Conservation (phyloP, 2,113 vertebrate species). For the Tauraco erythrolophus region DNA sequence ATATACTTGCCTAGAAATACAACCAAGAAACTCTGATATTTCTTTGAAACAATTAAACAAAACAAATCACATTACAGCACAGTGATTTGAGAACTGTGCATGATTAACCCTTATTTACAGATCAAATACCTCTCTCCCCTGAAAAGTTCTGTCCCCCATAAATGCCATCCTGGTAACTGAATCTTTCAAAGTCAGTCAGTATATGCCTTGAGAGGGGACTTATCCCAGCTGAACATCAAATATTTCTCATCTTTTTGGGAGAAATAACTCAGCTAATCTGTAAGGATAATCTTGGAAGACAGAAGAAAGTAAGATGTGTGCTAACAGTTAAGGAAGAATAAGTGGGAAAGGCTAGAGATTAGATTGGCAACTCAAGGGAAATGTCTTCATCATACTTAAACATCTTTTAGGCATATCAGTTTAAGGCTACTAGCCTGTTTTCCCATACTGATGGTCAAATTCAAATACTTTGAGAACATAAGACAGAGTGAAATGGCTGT, state of each 20-base stretch:
- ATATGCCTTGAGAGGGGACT: neutral
- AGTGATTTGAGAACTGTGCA: neutral
- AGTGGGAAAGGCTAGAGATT: neutral
- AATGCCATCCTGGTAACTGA: neutral
- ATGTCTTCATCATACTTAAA: neutral
- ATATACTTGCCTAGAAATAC: neutral
- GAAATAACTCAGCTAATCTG: neutral
- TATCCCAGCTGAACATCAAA: neutral
- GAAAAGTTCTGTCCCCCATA: neutral
- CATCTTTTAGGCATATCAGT: neutral
- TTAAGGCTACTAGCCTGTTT: neutral
- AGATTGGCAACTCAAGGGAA: neutral
- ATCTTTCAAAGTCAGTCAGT: neutral
- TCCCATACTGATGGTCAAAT: neutral
- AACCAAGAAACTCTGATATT: neutral
- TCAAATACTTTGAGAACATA: neutral
- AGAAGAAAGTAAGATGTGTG: neutral
- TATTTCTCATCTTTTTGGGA: neutral
- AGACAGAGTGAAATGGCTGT: neutral
- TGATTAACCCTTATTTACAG: neutral
- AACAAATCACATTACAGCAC: neutral
- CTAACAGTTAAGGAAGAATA: neutral
- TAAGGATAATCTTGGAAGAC: neutral
- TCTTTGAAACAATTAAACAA: neutral
- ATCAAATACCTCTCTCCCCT: neutral